Base-by-base conservation (phyloP, 2,797 vertebrate genomes). In the Setipinna tenuifilis region DNA sequence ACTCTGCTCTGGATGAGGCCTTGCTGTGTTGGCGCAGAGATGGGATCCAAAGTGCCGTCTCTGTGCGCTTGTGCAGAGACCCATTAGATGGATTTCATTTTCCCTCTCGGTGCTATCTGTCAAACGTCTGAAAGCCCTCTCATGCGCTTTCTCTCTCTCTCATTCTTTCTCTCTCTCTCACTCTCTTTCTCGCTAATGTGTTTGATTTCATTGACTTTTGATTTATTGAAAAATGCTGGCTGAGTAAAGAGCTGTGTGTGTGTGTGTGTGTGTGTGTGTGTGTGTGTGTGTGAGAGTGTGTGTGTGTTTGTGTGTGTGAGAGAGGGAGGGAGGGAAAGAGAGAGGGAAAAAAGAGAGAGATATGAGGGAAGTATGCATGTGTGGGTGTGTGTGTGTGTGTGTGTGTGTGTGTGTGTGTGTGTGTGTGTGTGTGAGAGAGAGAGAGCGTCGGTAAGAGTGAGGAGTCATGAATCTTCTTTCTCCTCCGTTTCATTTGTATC, bases 401-500 rank as follows among this genome's bases (percentile, higher is more conserved):
- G 57, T 21, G 57, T 59, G 57, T n/a, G 58, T 6, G 61, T 25
- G 61, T 65, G n/a, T 10, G n/a, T 61, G 58, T n/a, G 58, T n/a
- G 58, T n/a, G 58, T 65, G 61, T 65, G 61, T 65, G 61, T 65
- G 61, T 65, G 61, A 25, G 23, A 2, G 23, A 28, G 7, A 11
- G n/a, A 10, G 61, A 10, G 61, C 5, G 9, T 65, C 21, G 23
- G 21, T 6, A 6, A 50, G 65, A 46, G 68, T 25, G 61, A 80
- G 78, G 35, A 35, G 23, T 31, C 41, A 50, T 57, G 71, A 83
- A 80, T 83, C 78, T 50, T 85, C 78, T 46, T 85, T 85, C 57
- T 62, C 46, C 71, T 85, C 50, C 82, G 86, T 85, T 83, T 65
- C 68, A 71, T 87, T 84, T 85, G 85, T 86, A 85, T 68, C 62